Conservation (phyloP, 2,797 vertebrate genomes). For the Monodelphis domestica region DNA sequence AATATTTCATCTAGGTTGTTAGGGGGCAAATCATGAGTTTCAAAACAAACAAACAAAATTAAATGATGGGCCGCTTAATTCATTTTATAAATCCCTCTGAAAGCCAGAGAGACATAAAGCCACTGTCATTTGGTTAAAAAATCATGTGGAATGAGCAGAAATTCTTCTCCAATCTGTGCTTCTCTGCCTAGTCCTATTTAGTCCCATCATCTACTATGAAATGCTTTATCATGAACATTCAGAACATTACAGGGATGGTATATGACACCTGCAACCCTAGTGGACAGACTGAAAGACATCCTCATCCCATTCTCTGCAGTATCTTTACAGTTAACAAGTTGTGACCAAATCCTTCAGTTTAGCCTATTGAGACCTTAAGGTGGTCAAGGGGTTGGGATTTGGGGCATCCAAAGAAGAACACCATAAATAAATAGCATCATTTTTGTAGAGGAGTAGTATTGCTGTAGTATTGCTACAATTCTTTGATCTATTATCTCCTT, state of each 20-base stretch:
- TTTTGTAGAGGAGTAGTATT: no score
- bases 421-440: no score
- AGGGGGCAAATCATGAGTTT: neutral
- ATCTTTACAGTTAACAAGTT: neutral
- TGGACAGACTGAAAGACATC: neutral
- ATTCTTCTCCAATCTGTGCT: neutral
- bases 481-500: no score
- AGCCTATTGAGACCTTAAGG: neutral
- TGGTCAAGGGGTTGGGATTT: neutral
- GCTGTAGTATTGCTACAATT: no score
- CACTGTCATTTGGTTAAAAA: constrained; percentile 24
- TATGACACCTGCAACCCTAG: neutral
- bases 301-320: neutral
- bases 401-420: no score
- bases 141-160: neutral
- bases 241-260: neutral
- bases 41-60: constrained; percentile 15
- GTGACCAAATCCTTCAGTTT: neutral
- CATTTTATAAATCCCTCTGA: constrained; percentile 12
- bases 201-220: constrained; percentile 13
- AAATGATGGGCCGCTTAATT: neutral
- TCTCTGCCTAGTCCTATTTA: neutral
- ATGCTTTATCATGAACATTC: neutral
- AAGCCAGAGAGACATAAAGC: constrained; percentile 23
- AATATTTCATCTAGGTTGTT: neutral